Evolutionary conservation across 2,113 vertebrate species (phyloP).

Genomic region (Fregata magnificens): DNA sequence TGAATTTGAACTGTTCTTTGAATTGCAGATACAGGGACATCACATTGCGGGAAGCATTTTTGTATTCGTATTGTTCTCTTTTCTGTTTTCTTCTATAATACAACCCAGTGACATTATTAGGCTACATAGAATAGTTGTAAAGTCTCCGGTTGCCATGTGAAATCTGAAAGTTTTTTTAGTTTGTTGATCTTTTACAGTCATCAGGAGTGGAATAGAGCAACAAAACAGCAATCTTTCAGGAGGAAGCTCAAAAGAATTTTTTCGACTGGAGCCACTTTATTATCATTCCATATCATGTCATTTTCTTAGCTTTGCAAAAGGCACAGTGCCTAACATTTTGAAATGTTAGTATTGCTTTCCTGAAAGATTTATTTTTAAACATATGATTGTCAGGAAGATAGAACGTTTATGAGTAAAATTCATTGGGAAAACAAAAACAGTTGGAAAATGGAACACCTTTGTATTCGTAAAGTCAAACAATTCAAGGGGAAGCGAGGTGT

Average conservation of each 20-base stretch:
- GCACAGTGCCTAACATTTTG: slow-evolving; percentile 25
- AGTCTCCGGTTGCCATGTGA: neutral
- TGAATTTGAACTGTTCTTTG: slow-evolving; percentile 9
- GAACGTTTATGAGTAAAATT: slow-evolving; percentile 15
- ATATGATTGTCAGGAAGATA: slow-evolving; percentile 34
- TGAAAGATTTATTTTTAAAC: slow-evolving; percentile 36
- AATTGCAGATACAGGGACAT: slow-evolving; percentile 28
- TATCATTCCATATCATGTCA: neutral
- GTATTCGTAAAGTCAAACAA: slow-evolving; percentile 22
- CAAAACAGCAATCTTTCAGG: slow-evolving; percentile 4
- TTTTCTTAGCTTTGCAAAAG: slow-evolving; percentile 44
- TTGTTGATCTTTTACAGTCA: slow-evolving; percentile 28
- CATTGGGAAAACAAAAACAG: slow-evolving; percentile 41
- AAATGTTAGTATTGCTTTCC: slow-evolving; percentile 28
- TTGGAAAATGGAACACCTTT: slow-evolving; percentile 47
- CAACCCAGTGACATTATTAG: slow-evolving; percentile 54
- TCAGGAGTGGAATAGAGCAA: neutral
- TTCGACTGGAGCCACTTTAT: neutral
- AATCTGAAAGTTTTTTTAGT: neutral
- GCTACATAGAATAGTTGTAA: slow-evolving; percentile 6
- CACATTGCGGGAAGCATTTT: neutral
- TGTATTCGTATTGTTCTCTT: neutral
- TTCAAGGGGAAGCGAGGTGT: neutral
- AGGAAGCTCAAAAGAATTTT: slow-evolving; percentile 45
- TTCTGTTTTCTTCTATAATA: neutral